phyloP scores from a whole-genome alignment of 2,888 invertebrate species.

The Drosophila mayaguana region DNA sequence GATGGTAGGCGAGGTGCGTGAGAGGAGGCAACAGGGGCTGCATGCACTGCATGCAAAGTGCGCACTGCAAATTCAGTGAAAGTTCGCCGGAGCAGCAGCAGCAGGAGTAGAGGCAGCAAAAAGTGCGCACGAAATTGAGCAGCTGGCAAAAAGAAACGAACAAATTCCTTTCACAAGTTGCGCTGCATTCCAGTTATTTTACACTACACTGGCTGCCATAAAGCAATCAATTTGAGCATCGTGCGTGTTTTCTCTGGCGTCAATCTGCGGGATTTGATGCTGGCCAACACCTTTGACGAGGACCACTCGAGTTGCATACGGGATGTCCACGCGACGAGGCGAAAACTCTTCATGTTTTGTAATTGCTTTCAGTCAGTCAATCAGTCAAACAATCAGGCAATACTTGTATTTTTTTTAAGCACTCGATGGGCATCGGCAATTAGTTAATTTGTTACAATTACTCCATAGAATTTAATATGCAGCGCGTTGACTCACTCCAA shows the following conservation, averaged over 20 bases:
- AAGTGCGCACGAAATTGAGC: slow-evolving; percentile 44
- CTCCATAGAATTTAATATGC: slow-evolving; percentile 35
- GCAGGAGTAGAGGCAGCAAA: not conserved
- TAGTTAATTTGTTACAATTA: slow-evolving; percentile 58
- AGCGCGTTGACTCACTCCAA: not conserved
- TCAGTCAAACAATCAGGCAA: slow-evolving; percentile 47
- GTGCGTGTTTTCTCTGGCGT: slow-evolving; percentile 23
- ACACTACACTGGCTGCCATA: slow-evolving; percentile 54
- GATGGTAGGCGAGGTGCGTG: slow-evolving; percentile 7
- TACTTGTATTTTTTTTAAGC: slow-evolving; percentile 37
- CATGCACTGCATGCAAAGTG: slow-evolving; percentile 23
- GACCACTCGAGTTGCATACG: slow-evolving; percentile 25
- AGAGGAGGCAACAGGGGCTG: not conserved
- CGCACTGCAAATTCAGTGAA: slow-evolving; percentile 43
- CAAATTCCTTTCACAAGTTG: slow-evolving; percentile 51
- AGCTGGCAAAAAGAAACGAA: slow-evolving; percentile 46
- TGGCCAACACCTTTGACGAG: slow-evolving; percentile 68
- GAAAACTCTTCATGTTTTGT: slow-evolving; percentile 46
- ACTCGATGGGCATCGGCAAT: slow-evolving; percentile 55
- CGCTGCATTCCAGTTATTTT: slow-evolving; percentile 45
- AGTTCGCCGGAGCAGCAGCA: slow-evolving; percentile 27
- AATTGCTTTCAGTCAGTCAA: slow-evolving; percentile 71
- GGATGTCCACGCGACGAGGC: slow-evolving; percentile 12
- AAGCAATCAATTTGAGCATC: slow-evolving; percentile 70
- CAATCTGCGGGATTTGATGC: slow-evolving; percentile 51